phyloP scores from a whole-genome alignment of 2,113 vertebrate species.

The Pao palembangensis region DNA sequence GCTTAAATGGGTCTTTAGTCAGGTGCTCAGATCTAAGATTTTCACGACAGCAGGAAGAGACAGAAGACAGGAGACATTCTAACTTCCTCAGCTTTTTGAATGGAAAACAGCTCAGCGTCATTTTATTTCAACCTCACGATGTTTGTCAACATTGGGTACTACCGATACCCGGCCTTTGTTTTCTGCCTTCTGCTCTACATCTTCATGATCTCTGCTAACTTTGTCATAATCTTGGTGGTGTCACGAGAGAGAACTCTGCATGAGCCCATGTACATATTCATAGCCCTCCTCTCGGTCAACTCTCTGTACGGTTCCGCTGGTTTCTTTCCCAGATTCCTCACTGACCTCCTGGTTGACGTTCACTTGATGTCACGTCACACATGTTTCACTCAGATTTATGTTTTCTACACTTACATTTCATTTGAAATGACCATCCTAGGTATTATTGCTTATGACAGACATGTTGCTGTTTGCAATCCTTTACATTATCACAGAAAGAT shows the following conservation, averaged over 20 bases:
- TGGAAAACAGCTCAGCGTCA: constrained; percentile 21
- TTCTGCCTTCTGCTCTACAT: constrained; percentile 31
- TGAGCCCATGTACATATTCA: constrained; percentile 74
- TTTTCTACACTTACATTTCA: constrained; percentile 70
- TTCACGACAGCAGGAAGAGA: too few species aligned
- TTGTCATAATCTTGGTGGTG: constrained; percentile 40
- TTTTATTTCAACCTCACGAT: constrained; percentile 38
- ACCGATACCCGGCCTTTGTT: too few species aligned
- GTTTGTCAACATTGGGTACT: constrained; percentile 30
- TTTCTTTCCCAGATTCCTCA: constrained; percentile 71
- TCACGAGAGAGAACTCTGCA: constrained; percentile 39
- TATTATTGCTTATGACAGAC: too few species aligned
- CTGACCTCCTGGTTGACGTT: constrained; percentile 54
- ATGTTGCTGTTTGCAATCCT: too few species aligned
- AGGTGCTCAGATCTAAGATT: too few species aligned
- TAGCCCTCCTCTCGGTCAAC: constrained; percentile 68
- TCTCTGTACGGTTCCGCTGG: constrained; percentile 72
- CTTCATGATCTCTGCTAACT: constrained; percentile 45
- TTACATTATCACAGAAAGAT: constrained; percentile 69
- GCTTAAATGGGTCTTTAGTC: too few species aligned
- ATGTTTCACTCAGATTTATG: constrained; percentile 66
- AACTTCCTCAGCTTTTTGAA: neutral
- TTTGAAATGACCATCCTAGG: constrained; percentile 70
- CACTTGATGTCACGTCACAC: constrained; percentile 58
- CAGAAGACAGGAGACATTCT: too few species aligned